These are phyloP conservation scores for Verasper variegatus DNA, from an alignment of 2,113 vertebrate genomes.

Conservation along the genomic window DNA sequence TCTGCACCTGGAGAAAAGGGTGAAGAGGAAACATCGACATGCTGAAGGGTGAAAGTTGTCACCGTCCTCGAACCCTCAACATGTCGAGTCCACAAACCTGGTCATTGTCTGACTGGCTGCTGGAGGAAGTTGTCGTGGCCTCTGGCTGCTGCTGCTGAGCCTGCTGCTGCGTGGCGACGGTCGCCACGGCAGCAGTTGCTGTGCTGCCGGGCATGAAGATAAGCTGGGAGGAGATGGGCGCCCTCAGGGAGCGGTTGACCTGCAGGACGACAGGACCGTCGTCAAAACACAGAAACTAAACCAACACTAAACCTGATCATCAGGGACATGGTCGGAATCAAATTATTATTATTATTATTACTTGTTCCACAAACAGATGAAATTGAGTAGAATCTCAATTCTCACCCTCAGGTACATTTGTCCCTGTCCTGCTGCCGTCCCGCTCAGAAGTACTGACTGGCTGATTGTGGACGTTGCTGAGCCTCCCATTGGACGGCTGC, in stretches of 20 bases:
- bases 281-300: background rate
- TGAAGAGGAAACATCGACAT: background rate
- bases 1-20: conserved; percentile 70
- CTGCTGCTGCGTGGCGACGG: conserved; percentile 79
- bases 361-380: too few species aligned
- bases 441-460: conserved; percentile 94
- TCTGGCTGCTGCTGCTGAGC: conserved; percentile 84
- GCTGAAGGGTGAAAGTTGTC: too few species aligned
- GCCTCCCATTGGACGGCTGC: conserved; percentile 78
- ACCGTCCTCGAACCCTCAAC: too few species aligned
- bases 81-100: conserved; percentile 81
- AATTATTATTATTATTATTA: too few species aligned
- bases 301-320: background rate
- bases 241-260: conserved; percentile 84
- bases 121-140: conserved; percentile 82
- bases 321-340: too few species aligned
- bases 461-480: conserved; percentile 88
- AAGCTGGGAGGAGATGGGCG: conserved; percentile 94
- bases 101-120: conserved; percentile 89
- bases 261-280: conserved; percentile 35
- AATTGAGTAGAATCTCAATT: too few species aligned
- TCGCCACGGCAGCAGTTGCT: conserved; percentile 87
- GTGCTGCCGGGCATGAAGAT: conserved; percentile 98
- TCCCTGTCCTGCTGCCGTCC: conserved; percentile 88
- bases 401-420: conserved; percentile 97